Evolutionary conservation across 2,888 invertebrate genomes (phyloP), one percentile per base, ranked within the genome.

Genomic region (Cheiracanthium punctorium): DNA sequence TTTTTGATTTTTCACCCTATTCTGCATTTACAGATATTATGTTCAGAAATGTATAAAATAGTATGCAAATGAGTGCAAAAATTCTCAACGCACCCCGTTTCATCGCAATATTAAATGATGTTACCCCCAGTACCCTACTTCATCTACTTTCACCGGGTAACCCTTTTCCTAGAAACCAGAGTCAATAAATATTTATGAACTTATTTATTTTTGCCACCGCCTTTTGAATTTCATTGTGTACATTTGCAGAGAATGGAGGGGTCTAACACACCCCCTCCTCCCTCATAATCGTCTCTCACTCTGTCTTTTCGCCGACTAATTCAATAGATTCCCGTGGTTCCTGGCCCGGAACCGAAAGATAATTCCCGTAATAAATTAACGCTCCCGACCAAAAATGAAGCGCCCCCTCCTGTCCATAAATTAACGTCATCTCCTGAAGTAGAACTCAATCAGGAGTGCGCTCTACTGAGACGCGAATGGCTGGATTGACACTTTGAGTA

Each of bases 301-400:
- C 52, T n/a, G 43, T 72, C 82, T 84, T 84, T 82, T 84, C 82
- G 77, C 28, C 48, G 33, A 52, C 71, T 77, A 84, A 84, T 84
- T 84, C 82, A 72, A 72, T 72, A 33, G 37, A 73, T 48, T 74
- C 69, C 33, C 43, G 72, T 48, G 65, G 70, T 72, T 72, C 32
- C 37, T 77, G 77, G 77, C 33, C 76, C 76, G 82, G 72, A 77
- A 84, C 71, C 65, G 29, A 73, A 65, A 84, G 82, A 84, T 84
- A 84, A 84, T 84, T 84, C 81, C 72, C 48, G 81, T 81, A 75
- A 84, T 84, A 84, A 84, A 84, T 84, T 84, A 84, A 28, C 77
- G 82, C 67, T n/a, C n/a, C 81, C 37, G 64, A 10, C 77, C 30
- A 84, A 77, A 84, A 84, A 73, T 73, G 20, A 24, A 5, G 58